Evolutionary conservation across 30 jellyfish, hydroid and myxozoan genomes (phyloP).

Genomic region (Rhopilema esculentum): DNA sequence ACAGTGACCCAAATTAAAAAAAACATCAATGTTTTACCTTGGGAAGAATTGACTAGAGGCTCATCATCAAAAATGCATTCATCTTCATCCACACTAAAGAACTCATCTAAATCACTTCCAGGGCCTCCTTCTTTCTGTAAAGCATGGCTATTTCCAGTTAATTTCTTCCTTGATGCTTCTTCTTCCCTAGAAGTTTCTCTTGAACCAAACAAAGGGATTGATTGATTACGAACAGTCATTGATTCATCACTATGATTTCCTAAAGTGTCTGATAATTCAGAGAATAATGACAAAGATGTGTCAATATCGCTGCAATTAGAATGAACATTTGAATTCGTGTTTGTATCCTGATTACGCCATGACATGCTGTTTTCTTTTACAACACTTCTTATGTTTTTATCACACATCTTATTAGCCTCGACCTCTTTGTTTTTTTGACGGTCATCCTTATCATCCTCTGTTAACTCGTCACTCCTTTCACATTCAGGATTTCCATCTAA

Average conservation of each 20-base stretch:
- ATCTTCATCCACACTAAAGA: background rate
- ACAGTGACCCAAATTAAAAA: no score
- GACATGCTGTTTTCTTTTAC: background rate
- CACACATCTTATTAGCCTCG: background rate
- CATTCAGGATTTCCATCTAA: no score
- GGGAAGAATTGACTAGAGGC: background rate
- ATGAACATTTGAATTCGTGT: background rate
- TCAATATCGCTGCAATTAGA: background rate
- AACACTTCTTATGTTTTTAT: no score
- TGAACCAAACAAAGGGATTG: no score
- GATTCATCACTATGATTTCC: background rate
- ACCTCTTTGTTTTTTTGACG: background rate
- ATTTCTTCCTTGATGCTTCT: background rate
- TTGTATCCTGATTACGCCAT: background rate
- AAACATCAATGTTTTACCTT: background rate
- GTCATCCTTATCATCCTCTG: no score
- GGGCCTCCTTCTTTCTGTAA: background rate
- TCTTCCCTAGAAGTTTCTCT: no score
- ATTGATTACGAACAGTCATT: background rate
- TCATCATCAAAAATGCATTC: background rate
- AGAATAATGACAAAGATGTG: background rate
- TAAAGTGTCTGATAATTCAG: background rate
- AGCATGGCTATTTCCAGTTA: background rate
- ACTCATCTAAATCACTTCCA: background rate
- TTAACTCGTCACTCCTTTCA: no score